Conservation (phyloP, 2,888 invertebrate species). For the Aleiodes testaceus region DNA sequence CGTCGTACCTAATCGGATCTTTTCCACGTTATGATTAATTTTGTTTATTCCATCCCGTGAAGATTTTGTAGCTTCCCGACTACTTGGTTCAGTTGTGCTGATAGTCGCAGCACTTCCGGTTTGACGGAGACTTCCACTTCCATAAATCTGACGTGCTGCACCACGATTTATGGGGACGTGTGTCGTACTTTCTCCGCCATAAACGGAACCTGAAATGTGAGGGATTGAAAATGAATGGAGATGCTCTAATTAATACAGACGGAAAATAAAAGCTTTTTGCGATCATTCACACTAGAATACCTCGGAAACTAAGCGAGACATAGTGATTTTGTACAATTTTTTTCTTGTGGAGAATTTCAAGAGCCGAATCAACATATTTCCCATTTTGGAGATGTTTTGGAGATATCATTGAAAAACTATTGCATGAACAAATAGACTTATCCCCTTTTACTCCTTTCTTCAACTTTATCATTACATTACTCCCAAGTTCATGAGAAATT, state of each 20-base stretch:
- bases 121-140: constrained; percentile 75
- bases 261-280: too few relatives aligned
- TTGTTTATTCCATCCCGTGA: constrained; percentile 47
- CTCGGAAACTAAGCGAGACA: too few relatives aligned
- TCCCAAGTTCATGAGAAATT: not conserved
- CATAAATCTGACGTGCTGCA: constrained; percentile 76
- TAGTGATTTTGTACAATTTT: too few relatives aligned
- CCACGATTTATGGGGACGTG: constrained; percentile 76
- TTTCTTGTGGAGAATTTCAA: too few relatives aligned
- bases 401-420: too few relatives aligned
- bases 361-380: too few relatives aligned
- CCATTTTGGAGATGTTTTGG: too few relatives aligned
- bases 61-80: constrained; percentile 48
- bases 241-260: too few relatives aligned
- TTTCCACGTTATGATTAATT: constrained; percentile 54
- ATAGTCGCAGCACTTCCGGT: constrained; percentile 71
- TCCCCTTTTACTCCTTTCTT: too few relatives aligned
- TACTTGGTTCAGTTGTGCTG: constrained; percentile 54
- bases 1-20: constrained; percentile 47
- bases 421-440: too few relatives aligned
- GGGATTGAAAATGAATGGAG: not conserved
- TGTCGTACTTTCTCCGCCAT: constrained; percentile 62
- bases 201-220: constrained; percentile 13
- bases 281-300: too few relatives aligned
- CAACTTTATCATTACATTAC: too few relatives aligned